Evolutionary conservation across 2,888 invertebrate genomes (phyloP), one percentile per base, ranked within the genome.

Genomic region (Antheraea assamensis): DNA sequence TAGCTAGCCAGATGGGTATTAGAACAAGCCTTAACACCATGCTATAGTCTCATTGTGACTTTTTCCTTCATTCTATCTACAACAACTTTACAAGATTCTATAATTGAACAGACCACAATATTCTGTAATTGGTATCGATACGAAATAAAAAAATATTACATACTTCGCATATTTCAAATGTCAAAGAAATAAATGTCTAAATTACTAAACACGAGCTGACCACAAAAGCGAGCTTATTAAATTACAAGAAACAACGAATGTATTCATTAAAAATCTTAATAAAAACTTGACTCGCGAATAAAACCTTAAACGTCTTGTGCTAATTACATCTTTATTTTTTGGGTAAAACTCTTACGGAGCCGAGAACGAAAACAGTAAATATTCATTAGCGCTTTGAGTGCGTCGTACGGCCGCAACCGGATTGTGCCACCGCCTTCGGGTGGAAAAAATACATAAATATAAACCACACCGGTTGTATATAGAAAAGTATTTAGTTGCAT

Each of bases 381-480:
- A 88, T 87, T 88, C 86, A 89, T 90, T 88, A 87, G 76, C 79
- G 81, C 79, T 80, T 79, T 78, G 77, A 78, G 78, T 83, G 80
- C 81, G 81, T n/a, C n/a, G n/a, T 78, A 80, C 78, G 78, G 78
- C 77, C 79, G 79, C 80, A 82, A 84, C 85, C 82, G 84, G 85
- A 82, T 86, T 74, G 76, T 73, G 75, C 74, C 73, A 81, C 78
- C 73, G 81, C 79, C 79, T 78, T 78, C 74, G 78, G 78, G 78
- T 75, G 82, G 78, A 82, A 83, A 82, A 72, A 78, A 75, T 49
- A 30, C 2, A 35, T 30, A 58, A 35, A 17, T 66, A 15, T 24
- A 70, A 72, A 73, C 13, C 19, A 47, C 24, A 35, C 15, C 58
- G 80, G 73, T 73, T 77, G 71, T 58, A 35, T 77, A 78, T 79